Base-by-base conservation (phyloP, 2,888 invertebrate genomes). In the Drosophila atroscutellata region DNA sequence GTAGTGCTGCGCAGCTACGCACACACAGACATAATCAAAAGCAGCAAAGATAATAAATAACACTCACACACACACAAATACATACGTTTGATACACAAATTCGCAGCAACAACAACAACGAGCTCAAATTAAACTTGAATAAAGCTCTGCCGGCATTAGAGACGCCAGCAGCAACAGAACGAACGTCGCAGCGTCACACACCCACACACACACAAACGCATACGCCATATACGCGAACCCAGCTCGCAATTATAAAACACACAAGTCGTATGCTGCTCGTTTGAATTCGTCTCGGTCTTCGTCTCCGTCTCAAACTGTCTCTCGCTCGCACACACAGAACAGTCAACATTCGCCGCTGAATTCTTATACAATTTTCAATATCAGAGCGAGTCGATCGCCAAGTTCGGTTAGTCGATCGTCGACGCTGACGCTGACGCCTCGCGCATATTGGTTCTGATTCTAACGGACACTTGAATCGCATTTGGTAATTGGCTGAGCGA, bases 111-210 rank as follows among this genome's bases (percentile, higher is more conserved):
- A 81, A 62, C 67, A 54, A 47, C 56, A 62, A 52, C 67, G 20
- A 71, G 64, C 60, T 61, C 58, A 71, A 84, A 72, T 87, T 84
- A 72, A 81, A 83, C 82, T 87, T 87, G 85, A 83, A 80, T 68
- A 42, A 61, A 61, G 51, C 65, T 47, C 56, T 47, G 56, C 42
- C 30, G 52, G 42, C 61, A 76, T 84, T 82, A 79, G 79, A 69
- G 72, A 71, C 65, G 69, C 55, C 50, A 45, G 65, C 63, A 51
- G 60, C 59, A 60, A 59, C 60, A 62, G 57, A 64, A 50, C 52
- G 42, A 76, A 61, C 63, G 61, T 49, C 65, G 65, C 51, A 62
- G 39, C 67, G 60, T 28, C 60, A 15, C 82, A 54, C 83, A 69
- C 74, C 54, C 69, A 51, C 68, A 67, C 77, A 60, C 67, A 69